Conservation (phyloP, 2,113 vertebrate species). For the Asarcornis scutulata region DNA sequence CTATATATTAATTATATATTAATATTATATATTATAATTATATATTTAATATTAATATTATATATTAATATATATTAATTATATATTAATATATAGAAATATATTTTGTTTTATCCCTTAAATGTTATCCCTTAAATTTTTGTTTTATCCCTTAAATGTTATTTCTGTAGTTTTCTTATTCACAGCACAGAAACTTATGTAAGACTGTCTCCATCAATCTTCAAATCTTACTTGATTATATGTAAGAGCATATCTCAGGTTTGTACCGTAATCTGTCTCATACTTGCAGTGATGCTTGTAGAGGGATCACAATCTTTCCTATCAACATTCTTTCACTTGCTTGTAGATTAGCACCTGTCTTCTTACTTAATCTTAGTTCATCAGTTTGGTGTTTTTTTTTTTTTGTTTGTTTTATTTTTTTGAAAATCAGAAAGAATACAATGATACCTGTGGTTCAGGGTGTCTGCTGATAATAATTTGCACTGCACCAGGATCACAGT, state of each 20-base stretch:
- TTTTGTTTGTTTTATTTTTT: background rate
- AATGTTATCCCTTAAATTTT: background rate
- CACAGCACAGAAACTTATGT: background rate
- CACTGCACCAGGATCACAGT: constrained; percentile 85
- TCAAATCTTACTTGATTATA: background rate
- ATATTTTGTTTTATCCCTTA: background rate
- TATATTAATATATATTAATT: no score
- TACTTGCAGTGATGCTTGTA: background rate
- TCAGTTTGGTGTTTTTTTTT: background rate
- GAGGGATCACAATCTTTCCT: background rate
- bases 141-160: background rate
- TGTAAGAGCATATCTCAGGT: background rate
- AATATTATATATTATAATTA: no score
- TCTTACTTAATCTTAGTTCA: background rate
- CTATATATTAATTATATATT: no score
- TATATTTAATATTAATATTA: no score
- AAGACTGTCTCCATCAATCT: background rate
- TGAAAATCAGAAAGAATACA: background rate
- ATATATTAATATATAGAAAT: no score
- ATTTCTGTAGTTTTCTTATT: background rate
- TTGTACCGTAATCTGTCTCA: background rate
- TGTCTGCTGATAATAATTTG: constrained; percentile 92
- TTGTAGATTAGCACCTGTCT: background rate
- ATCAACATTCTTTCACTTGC: background rate
- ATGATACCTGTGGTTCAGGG: constrained; percentile 88